Base-by-base conservation (phyloP, 2,888 invertebrate species). In the Danaus chrysippus region DNA sequence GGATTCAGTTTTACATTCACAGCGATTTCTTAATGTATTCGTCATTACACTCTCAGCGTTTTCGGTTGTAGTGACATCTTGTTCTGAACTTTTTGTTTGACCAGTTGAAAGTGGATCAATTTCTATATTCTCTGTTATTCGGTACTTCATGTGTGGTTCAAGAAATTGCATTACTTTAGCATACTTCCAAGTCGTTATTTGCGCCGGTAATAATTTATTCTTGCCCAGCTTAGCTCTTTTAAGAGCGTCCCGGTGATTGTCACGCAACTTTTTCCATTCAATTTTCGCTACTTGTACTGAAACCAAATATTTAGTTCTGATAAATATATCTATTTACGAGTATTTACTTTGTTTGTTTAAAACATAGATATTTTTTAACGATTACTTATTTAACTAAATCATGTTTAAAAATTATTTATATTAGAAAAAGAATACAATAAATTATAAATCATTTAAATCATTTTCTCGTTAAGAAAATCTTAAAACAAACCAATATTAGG, bases 171-270 rank as follows among this genome's bases (percentile, higher is more conserved):
- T 89, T 0, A 81, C 82, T 70, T 88, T 90, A 11, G 88, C 89
- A 62, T 89, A 90, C 67, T 90, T 90, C 89, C 89, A 90, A 10
- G 88, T 90, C 1, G 89, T 90, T 41, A 90, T 84, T 70, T 88
- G 88, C 23, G 89, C 87, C 0, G 89, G 89, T 46, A 89, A 69
- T 57, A 89, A 73, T 74, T 89, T 88, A 66, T 89, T 89, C 67
- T 86, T 88, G 5, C 89, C 89, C 6, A 89, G 75, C 68, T 89
- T 89, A 0, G 89, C 89, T 67, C 89, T 76, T 66, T 88, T 89
- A 9, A 89, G 75, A 3, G 89, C 89, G 65, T 89, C 88, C 23
- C 89, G 71, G 62, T 90, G 89, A 65, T 88, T 89, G 68, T 89
- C 89, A 1, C 89, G 79, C 23, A 90, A 78, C 69, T 86, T 87